Evolutionary conservation across 2,888 invertebrate genomes (phyloP), one percentile per base, ranked within the genome.

Genomic region (Tricholauxania praeusta): DNA sequence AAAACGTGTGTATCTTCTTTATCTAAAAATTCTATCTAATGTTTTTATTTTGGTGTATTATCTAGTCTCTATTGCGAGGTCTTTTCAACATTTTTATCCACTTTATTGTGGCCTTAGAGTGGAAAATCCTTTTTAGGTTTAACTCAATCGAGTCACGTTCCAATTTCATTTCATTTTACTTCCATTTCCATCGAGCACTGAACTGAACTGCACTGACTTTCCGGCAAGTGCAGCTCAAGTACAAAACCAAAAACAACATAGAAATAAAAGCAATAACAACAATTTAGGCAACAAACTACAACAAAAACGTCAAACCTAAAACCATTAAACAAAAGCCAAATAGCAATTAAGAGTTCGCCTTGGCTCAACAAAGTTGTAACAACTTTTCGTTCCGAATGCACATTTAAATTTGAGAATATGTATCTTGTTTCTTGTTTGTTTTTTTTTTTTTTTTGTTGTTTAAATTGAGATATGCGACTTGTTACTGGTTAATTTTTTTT

Each of bases 251-350:
- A n/a, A 12, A 63, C 7, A 53, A 39, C 39, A 10, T 39, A 39
- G 1, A 39, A 39, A 39, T 10, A 39, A 39, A 8, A 39, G 4
- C 52, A 52, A 32, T 32, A 66, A 19, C n/a, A 47, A 15, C 22
- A n/a, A 63, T 47, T 19, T 28, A 19, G 10, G 28, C 28, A 66
- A 52, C 52, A 28, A 66, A 66, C 19, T 53, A 12, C 67, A 67
- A 8, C 22, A 39, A 57, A 48, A 67, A 67, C 22, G 47, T 39
- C 55, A 60, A 17, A 32, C 57, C 67, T 64, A 68, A 68, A 71
- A 62, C 74, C 48, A 71, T 72, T 70, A 74, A 72, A 70, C 55
- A 71, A 74, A 68, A 66, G 60, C 51, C 63, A 66, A 71, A 74
- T 60, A 57, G 71, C 74, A 72, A 74, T 74, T 74, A 72, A 72